Conservation (phyloP, 2,797 vertebrate species). For the Poeciliopsis paucimaculata region DNA sequence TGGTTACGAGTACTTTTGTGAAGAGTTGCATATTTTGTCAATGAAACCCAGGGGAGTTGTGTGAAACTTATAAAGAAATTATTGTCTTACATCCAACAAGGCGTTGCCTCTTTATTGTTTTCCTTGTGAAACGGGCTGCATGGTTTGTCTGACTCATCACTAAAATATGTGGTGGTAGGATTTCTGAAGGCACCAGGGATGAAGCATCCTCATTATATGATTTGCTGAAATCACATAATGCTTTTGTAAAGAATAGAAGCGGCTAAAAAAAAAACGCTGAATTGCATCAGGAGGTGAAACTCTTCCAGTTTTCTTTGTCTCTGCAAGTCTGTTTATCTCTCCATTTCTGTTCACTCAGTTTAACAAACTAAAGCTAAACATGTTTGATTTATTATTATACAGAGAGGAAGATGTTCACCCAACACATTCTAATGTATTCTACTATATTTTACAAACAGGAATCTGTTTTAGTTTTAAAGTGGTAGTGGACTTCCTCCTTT, state of each 20-base stretch:
- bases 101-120: slow-evolving; percentile 3
- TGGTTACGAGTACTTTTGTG: not conserved
- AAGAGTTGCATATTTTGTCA: not conserved
- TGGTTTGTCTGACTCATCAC: slow-evolving; percentile 36
- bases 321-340: not conserved
- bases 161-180: slow-evolving; percentile 14
- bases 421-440: not conserved
- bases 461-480: not conserved
- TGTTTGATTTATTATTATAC: not conserved
- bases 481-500: slow-evolving; percentile 52
- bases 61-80: not conserved
- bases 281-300: not conserved
- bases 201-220: slow-evolving; percentile 5
- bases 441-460: not conserved
- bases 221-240: slow-evolving; percentile 14
- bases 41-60: not conserved
- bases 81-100: not conserved
- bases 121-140: slow-evolving; percentile 3
- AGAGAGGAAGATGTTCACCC: not conserved
- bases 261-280: slow-evolving; percentile 1
- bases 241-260: not conserved
- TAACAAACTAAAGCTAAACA: not conserved
- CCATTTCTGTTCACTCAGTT: not conserved
- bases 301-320: not conserved
- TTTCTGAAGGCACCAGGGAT: not conserved